Percentiles rank a stretch among this genome's conserved stretches.
These are phyloP conservation scores for Ooceraea biroi DNA, from an alignment of 1,140 invertebrate genomes.

Conservation along the genomic window DNA sequence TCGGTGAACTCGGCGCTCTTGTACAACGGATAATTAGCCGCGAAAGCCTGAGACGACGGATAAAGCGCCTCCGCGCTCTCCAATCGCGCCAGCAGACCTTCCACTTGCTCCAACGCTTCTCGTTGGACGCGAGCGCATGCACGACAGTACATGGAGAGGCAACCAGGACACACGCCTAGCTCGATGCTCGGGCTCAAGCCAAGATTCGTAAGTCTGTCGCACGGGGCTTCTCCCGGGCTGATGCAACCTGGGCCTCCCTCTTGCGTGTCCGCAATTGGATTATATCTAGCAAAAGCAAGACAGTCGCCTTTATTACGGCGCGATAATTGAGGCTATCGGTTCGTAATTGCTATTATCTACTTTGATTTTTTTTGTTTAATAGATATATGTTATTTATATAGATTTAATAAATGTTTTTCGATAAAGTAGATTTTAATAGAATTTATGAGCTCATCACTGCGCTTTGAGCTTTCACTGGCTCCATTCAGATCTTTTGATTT, in stretches of 20 bases:
- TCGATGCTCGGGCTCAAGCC: constrained; percentile 77
- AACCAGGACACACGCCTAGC: constrained; percentile 84
- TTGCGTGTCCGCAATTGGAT: constrained; percentile 59
- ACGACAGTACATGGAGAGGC: constrained; percentile 90
- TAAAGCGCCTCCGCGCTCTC: constrained; percentile 93
- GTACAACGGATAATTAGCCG: constrained; percentile 90
- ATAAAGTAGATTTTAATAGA: too few relatives aligned
- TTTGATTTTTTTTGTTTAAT: not conserved
- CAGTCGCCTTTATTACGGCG: not conserved
- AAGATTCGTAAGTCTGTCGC: constrained; percentile 45
- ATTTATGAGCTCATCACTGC: too few relatives aligned
- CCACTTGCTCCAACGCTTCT: constrained; percentile 91
- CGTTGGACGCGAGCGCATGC: constrained; percentile 90
- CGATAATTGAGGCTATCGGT: not conserved
- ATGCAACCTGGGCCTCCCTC: constrained; percentile 47
- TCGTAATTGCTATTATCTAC: not conserved
- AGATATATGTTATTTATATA: not conserved
- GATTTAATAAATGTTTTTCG: too few relatives aligned
- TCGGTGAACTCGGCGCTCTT: constrained; percentile 89
- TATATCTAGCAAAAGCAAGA: constrained; percentile 74
- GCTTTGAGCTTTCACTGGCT: too few relatives aligned
- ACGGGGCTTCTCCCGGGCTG: constrained; percentile 62
- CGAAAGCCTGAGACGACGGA: constrained; percentile 93
- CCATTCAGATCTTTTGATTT: too few relatives aligned
- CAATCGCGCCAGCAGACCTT: constrained; percentile 90